Conservation (phyloP, 2,113 vertebrate genomes). For the Mustela nigripes region DNA sequence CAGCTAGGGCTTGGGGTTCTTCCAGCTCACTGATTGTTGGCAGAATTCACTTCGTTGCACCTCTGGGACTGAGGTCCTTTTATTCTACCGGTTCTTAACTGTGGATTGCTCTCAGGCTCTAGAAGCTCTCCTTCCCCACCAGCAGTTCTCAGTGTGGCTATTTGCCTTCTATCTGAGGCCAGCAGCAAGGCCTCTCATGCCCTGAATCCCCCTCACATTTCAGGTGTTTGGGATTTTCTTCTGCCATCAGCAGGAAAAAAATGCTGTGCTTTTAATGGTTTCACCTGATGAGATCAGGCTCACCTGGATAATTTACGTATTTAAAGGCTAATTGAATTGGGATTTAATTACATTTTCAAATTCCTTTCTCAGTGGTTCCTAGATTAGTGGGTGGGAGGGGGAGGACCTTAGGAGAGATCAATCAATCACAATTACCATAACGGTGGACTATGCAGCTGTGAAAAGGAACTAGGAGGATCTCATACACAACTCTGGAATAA, state of each 20-base stretch:
- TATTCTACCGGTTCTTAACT: neutral
- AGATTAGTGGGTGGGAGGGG: neutral
- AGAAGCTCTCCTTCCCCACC: neutral
- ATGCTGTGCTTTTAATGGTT: neutral
- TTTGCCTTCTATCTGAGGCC: neutral
- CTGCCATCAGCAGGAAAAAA: neutral
- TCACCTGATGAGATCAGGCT: neutral
- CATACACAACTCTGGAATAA: neutral
- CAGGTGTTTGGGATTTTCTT: neutral
- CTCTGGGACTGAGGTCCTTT: neutral
- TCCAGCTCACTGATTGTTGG: neutral
- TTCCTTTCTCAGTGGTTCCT: neutral
- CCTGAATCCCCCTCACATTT: neutral
- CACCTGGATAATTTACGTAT: neutral
- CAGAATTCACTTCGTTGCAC: neutral
- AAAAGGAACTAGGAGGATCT: neutral
- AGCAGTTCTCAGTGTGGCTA: neutral
- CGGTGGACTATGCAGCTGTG: neutral
- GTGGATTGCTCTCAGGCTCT: neutral
- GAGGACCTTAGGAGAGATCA: neutral
- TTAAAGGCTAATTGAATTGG: conserved; percentile 16
- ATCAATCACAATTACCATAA: neutral
- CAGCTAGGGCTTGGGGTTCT: too few relatives aligned
- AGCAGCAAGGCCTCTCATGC: neutral
- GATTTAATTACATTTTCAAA: neutral